A percentile compares a stretch with the other conserved stretches of the same genome.
These are phyloP conservation scores for Brachyptera risi DNA, from an alignment of 2,888 invertebrate genomes.

Conservation along the genomic window DNA sequence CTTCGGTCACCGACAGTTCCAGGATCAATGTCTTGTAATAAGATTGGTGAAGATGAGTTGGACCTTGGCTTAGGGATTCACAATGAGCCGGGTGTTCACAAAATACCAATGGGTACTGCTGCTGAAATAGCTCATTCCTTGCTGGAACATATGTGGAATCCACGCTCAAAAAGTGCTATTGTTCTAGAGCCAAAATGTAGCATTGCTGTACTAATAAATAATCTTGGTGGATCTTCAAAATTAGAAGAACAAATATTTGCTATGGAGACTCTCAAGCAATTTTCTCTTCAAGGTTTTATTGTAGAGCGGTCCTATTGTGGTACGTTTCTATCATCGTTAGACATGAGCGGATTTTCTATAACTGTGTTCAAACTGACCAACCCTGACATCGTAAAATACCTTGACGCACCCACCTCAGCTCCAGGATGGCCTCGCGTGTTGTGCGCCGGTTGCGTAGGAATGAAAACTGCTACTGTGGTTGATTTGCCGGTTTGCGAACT, in stretches of 20 bases:
- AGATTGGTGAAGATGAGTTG: slow-evolving; percentile 41
- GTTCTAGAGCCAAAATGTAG: no score
- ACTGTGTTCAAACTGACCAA: slow-evolving; percentile 58
- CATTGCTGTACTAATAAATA: slow-evolving; percentile 68
- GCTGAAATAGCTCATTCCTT: slow-evolving; percentile 13
- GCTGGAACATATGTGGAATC: slow-evolving; percentile 13
- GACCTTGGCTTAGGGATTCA: slow-evolving; percentile 56
- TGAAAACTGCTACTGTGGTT: not conserved
- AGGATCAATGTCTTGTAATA: slow-evolving; percentile 41
- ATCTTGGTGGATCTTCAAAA: slow-evolving; percentile 69
- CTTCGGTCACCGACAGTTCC: slow-evolving; percentile 64
- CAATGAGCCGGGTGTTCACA: slow-evolving; percentile 50
- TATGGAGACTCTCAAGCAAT: slow-evolving; percentile 45
- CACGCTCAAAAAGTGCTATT: no score
- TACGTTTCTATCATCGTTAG: slow-evolving; percentile 65
- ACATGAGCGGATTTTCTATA: slow-evolving; percentile 74
- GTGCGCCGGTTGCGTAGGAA: slow-evolving; percentile 33
- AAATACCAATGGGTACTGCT: slow-evolving; percentile 40
- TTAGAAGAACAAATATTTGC: slow-evolving; percentile 59
- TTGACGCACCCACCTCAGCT: slow-evolving; percentile 57
- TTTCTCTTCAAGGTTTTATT: slow-evolving; percentile 34
- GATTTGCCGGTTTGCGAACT: not conserved
- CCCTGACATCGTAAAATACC: slow-evolving; percentile 48
- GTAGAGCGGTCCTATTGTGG: slow-evolving; percentile 23
- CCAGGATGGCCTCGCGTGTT: slow-evolving; percentile 54